A percentile compares a stretch with the other conserved stretches of the same genome.
Conservation (phyloP, 2,888 invertebrate species). For the Dastarcus helophoroides region DNA sequence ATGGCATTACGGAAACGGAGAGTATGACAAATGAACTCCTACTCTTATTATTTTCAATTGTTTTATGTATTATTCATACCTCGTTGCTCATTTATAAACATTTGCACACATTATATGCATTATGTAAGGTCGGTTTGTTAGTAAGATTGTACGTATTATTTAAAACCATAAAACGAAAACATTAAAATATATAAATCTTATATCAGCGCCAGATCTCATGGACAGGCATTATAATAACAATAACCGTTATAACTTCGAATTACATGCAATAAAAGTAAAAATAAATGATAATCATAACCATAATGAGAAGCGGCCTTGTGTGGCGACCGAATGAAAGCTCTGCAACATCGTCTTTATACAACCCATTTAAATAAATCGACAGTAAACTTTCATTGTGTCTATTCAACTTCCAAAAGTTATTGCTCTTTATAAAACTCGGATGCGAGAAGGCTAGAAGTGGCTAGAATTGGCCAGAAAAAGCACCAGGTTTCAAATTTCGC, state of each 20-base stretch:
- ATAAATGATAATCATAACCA: slow-evolving; percentile 34
- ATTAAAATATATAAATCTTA: no score
- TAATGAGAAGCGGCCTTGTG: slow-evolving; percentile 29
- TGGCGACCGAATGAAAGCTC: no score
- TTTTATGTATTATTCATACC: slow-evolving; percentile 15
- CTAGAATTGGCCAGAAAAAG: no score
- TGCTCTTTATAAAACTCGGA: no score
- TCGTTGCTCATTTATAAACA: slow-evolving; percentile 13
- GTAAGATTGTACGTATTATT: slow-evolving; percentile 9
- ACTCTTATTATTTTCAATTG: slow-evolving; percentile 16
- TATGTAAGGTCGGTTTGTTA: slow-evolving; percentile 14
- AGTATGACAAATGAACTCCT: slow-evolving; percentile 14
- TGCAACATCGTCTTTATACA: no score
- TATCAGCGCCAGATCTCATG: no score
- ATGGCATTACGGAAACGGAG: slow-evolving; percentile 10
- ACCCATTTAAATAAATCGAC: no score
- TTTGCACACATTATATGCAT: slow-evolving; percentile 20
- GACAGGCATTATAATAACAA: slow-evolving; percentile 16
- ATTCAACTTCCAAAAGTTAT: no score
- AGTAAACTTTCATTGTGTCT: no score
- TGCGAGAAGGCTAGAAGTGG: no score
- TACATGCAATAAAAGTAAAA: slow-evolving; percentile 37
- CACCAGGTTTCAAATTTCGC: no score
- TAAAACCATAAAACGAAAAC: slow-evolving; percentile 6
- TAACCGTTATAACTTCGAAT: slow-evolving; percentile 34